Evolutionary conservation across 2,113 vertebrate species (phyloP).

Genomic region (Scophthalmus maximus): DNA sequence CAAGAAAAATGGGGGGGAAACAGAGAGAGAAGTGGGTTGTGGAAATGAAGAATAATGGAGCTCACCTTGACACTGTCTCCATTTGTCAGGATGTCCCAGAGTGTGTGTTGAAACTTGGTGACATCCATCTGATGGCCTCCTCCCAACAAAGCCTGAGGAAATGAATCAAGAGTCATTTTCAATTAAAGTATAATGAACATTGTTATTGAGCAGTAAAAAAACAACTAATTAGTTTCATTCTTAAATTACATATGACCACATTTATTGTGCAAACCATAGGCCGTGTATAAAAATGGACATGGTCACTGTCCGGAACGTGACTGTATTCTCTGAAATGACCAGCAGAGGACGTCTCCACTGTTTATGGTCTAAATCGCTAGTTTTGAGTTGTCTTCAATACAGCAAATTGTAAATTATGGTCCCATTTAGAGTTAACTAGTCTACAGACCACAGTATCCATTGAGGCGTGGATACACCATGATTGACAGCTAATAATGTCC

Average conservation of each 20-base stretch:
- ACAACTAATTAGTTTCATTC: background rate
- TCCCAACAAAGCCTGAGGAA: slow-evolving; percentile 68
- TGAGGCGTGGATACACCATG: no score
- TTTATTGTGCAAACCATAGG: no score
- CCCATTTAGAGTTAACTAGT: no score
- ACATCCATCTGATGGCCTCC: slow-evolving; percentile 64
- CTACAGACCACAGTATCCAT: no score
- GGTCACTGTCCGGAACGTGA: no score
- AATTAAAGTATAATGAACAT: background rate
- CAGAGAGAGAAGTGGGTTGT: background rate
- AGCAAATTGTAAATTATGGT: no score
- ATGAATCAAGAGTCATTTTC: background rate
- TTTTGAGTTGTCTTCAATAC: no score
- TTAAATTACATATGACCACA: slow-evolving; percentile 1
- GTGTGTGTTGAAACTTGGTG: slow-evolving; percentile 64
- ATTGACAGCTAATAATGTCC: no score
- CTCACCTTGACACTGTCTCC: slow-evolving; percentile 73
- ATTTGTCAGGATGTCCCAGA: slow-evolving; percentile 66
- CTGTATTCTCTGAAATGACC: no score
- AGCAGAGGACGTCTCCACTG: no score
- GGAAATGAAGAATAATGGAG: background rate
- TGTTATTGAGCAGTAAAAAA: background rate
- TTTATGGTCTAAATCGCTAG: no score
- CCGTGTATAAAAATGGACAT: no score
- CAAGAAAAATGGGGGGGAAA: background rate